Evolutionary conservation across 2,113 vertebrate species (phyloP).

Genomic region (Cyanoliseus patagonus): DNA sequence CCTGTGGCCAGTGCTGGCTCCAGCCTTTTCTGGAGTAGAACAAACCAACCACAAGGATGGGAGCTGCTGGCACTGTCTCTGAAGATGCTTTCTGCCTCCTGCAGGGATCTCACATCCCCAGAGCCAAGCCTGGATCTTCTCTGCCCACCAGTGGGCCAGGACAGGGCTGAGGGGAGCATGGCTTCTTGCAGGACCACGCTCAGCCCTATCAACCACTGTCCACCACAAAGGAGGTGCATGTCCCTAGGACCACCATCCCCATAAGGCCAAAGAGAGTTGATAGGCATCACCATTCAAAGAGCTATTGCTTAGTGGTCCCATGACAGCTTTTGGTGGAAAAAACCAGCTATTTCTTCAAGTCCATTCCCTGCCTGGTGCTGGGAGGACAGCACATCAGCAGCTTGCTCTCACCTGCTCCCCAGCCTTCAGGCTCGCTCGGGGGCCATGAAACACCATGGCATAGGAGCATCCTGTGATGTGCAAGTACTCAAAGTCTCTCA

Average conservation of each 20-base stretch:
- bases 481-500: background rate
- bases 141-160: accelerated
- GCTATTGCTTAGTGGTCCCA: background rate
- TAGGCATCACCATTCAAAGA: background rate
- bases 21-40: background rate
- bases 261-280: background rate
- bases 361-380: background rate
- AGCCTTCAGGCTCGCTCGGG: background rate
- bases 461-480: background rate
- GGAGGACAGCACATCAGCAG: background rate
- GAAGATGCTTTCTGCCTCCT: background rate
- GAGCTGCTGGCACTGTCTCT: background rate
- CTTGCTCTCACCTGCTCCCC: background rate
- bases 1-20: accelerated
- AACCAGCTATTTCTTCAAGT: background rate
- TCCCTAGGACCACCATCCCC: background rate
- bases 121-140: background rate
- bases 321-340: background rate
- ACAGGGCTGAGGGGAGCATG: background rate
- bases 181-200: background rate
- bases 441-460: accelerated
- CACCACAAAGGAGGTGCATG: background rate
- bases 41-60: background rate
- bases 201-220: background rate
- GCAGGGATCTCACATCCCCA: background rate